phyloP scores from a whole-genome alignment of 2,113 vertebrate genomes.

The Candoia aspera region DNA sequence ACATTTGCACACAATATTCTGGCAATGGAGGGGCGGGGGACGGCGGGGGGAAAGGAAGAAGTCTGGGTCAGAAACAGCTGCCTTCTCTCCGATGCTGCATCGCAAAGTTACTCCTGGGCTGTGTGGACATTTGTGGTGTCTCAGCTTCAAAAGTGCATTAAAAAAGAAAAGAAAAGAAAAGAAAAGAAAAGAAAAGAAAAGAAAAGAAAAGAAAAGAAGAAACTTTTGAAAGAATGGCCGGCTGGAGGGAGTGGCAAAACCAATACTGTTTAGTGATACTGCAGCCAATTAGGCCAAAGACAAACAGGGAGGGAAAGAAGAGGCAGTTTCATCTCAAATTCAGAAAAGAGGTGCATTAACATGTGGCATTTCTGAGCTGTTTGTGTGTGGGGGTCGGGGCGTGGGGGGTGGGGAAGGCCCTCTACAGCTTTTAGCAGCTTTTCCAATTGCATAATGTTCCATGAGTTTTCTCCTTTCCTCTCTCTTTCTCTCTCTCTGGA shows the following conservation, averaged over 20 bases:
- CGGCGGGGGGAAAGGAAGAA: no score
- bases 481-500: neutral
- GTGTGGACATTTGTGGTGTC: slow-evolving; percentile 55
- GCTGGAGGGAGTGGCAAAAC: neutral
- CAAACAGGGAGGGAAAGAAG: neutral
- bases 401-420: slow-evolving; percentile 20
- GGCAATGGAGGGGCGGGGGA: no score
- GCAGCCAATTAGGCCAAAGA: slow-evolving; percentile 41
- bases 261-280: slow-evolving; percentile 45
- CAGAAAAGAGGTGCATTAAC: neutral
- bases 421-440: neutral
- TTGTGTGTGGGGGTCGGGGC: slow-evolving; percentile 26
- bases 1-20: neutral
- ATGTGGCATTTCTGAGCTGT: neutral
- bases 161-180: neutral
- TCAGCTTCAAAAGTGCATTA: slow-evolving; percentile 56
- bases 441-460: neutral
- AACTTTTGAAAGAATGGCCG: slow-evolving; percentile 41
- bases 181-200: neutral
- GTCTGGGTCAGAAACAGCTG: slow-evolving; percentile 49
- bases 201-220: neutral
- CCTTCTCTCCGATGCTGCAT: slow-evolving; percentile 56
- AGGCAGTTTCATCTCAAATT: neutral
- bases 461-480: neutral
- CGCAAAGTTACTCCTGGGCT: slow-evolving; percentile 33